Percentiles rank a stretch among this genome's conserved stretches.
phyloP scores from a whole-genome alignment of 2,888 invertebrate species.

The Melangyna quadrimaculata region DNA sequence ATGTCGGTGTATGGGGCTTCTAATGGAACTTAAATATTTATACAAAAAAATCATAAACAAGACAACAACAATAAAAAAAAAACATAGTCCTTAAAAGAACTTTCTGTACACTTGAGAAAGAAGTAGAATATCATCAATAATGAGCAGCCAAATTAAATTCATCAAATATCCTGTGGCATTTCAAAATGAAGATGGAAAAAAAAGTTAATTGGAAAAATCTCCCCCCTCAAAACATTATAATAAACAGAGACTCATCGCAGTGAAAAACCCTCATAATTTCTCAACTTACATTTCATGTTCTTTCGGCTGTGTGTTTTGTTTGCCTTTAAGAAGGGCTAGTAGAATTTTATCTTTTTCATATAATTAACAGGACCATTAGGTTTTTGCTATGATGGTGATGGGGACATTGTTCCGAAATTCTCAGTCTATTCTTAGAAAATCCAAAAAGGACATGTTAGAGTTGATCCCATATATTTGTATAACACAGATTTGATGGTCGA shows the following conservation, averaged over 20 bases:
- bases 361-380: constrained; percentile 51
- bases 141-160: constrained; percentile 1
- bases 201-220: constrained; percentile 39
- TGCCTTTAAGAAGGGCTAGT: neutral
- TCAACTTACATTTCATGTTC: neutral
- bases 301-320: neutral
- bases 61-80: neutral
- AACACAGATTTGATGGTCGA: constrained; percentile 44
- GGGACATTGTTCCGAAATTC: neutral
- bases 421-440: neutral
- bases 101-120: neutral
- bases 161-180: constrained; percentile 51
- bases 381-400: neutral
- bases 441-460: neutral
- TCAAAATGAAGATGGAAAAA: neutral
- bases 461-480: neutral
- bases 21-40: constrained; percentile 44
- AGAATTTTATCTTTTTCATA: constrained; percentile 4
- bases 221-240: neutral
- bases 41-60: constrained; percentile 7
- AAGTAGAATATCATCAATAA: constrained; percentile 10
- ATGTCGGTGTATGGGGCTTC: neutral
- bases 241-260: neutral
- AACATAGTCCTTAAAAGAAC: constrained; percentile 30
- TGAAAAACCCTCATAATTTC: neutral